These are phyloP conservation scores for Melanargia galathea DNA, from an alignment of 2,888 invertebrate species.

Conservation along the genomic window DNA sequence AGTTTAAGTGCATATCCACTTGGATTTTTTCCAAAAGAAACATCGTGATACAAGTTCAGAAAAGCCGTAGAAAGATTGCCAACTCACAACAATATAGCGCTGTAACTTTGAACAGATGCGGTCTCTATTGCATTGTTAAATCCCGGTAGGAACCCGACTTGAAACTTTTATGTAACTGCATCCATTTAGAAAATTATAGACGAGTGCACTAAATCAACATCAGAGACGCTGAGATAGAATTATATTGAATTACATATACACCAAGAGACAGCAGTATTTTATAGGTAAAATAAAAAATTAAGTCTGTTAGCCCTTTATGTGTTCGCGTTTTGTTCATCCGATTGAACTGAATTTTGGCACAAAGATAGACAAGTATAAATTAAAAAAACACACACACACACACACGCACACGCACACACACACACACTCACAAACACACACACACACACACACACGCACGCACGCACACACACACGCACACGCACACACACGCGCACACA, in stretches of 20 bases:
- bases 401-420: too few relatives aligned
- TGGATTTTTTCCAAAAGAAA: slow-evolving; percentile 33
- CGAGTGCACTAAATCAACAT: slow-evolving; percentile 31
- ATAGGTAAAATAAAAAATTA: neutral
- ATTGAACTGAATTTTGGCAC: too few relatives aligned
- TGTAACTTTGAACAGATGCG: slow-evolving; percentile 13
- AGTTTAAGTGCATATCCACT: slow-evolving; percentile 22
- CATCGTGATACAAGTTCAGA: slow-evolving; percentile 18
- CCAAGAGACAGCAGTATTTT: neutral
- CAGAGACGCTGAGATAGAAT: slow-evolving; percentile 16
- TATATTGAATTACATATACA: neutral
- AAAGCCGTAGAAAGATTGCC: slow-evolving; percentile 29
- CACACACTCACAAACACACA: too few relatives aligned
- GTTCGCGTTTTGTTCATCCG: too few relatives aligned
- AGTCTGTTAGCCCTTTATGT: too few relatives aligned
- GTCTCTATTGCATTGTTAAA: slow-evolving; percentile 26
- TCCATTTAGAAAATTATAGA: slow-evolving; percentile 27
- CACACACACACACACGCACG: too few relatives aligned
- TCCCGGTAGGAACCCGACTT: slow-evolving; percentile 21
- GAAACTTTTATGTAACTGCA: slow-evolving; percentile 25
- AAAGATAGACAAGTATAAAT: too few relatives aligned
- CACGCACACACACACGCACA: too few relatives aligned
- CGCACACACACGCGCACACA: too few relatives aligned
- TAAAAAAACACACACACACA: too few relatives aligned
- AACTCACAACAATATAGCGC: slow-evolving; percentile 24